phyloP scores from a whole-genome alignment of 1,140 invertebrate species.

The Dendroctonus ponderosae region DNA sequence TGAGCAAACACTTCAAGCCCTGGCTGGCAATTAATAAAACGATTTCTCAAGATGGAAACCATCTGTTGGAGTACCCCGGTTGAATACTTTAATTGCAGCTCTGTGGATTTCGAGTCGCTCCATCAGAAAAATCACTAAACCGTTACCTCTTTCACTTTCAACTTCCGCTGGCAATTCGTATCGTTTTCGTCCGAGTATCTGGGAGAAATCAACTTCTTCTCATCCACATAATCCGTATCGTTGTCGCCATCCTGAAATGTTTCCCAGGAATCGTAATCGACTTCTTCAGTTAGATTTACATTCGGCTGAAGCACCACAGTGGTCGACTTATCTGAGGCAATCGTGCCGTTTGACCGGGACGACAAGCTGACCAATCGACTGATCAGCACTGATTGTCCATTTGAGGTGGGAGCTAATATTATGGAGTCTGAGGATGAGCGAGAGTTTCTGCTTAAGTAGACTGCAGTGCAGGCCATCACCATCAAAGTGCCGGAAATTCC shows the following conservation, averaged over 20 bases:
- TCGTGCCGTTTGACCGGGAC: too few relatives aligned
- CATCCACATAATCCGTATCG: background rate
- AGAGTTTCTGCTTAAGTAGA: constrained; percentile 13
- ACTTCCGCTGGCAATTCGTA: background rate
- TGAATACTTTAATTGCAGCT: too few relatives aligned
- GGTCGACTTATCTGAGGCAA: background rate
- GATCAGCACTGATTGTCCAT: too few relatives aligned
- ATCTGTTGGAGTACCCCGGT: too few relatives aligned
- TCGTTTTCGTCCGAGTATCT: background rate
- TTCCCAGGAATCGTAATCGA: constrained; percentile 19
- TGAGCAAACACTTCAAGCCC: too few relatives aligned
- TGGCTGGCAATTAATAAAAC: too few relatives aligned
- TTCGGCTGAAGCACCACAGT: constrained; percentile 2
- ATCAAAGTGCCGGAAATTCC: constrained; percentile 14
- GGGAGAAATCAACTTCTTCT: background rate
- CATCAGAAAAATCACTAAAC: background rate
- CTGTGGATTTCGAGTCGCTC: too few relatives aligned
- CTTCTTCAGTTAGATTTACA: background rate
- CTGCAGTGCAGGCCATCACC: constrained; percentile 19
- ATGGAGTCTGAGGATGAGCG: background rate
- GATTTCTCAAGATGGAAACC: too few relatives aligned
- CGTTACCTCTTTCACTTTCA: constrained; percentile 24
- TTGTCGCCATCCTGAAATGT: constrained; percentile 3
- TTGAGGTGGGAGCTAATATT: too few relatives aligned
- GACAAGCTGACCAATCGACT: too few relatives aligned